Evolutionary conservation across 2,797 vertebrate genomes (phyloP), one percentile per base, ranked within the genome.

Genomic region (Aldrovandia affinis): DNA sequence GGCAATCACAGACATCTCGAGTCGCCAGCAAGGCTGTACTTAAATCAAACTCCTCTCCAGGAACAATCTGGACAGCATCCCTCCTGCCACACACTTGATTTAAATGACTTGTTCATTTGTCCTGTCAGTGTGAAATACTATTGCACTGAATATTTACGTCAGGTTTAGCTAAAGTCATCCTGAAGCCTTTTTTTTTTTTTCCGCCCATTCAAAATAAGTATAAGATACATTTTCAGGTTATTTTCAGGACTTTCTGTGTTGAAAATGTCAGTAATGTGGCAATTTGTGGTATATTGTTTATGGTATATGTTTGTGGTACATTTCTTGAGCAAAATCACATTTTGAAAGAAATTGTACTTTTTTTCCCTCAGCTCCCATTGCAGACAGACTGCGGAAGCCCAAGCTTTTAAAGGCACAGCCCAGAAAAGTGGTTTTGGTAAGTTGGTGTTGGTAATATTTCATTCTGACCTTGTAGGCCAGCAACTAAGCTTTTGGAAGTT

Each of bases 321-420:
- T 42, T n/a, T 77, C 42, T 44, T 3, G 42, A 81, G 4, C 36
- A 42, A 33, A n/a, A 33, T 42, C 20, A 52, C 14, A 28, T 63
- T 30, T 79, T 36, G 25, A 3, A 59, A 36, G 68, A 14, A n/a
- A 25, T 77, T 52, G 14, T 68, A 28, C 3, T 14, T 65, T 59
- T 70, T 61, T 86, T 89, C 92, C 89, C 73, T 52, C 93, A 98
- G 97, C 91, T 88, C 97, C 97, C 44, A 96, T 98, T 83, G 88
- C 92, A 86, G 93, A 94, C 90, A 94, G 96, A 85, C 93, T 96
- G 82, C 91, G 95, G 30, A 98, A 96, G 89, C 95, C 97, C 18
- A 99, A 97, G 93, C 96, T 99, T 92, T 93, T 98, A 95, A 98
- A 97, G 91, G 96, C 96, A 75, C 97, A 98, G 61, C 92, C 93